Evolutionary conservation across 2,888 invertebrate species (phyloP), one percentile per base, ranked within the genome.

Genomic region (Nemurella pictetii): DNA sequence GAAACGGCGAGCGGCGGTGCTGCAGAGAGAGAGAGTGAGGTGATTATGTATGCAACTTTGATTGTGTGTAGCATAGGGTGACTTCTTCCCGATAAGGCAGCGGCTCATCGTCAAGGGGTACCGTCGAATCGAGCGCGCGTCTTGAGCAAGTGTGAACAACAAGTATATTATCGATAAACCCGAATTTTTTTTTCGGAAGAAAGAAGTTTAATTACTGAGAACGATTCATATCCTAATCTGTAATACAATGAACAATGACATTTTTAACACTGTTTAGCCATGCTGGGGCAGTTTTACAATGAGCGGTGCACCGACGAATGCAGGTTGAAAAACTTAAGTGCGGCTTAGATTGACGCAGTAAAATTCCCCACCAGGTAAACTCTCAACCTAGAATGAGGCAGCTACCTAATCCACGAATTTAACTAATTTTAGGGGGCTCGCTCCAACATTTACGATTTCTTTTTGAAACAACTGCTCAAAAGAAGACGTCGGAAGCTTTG

Each of bases 11-110:
- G 74, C 15, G 0, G 55, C 55, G 55, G 55, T 55, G 55, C 55
- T 12, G 55, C 20, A 20, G 3, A 55, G n/a, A n/a, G n/a, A n/a
- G 20, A 55, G 5, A 82, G 82, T 28, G 26, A 27, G 25, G 3
- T n/a, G 25, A 25, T 82, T 72, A 82, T 72, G 26, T 72, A 82
- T 82, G 82, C 82, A n/a, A 82, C 82, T 27, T 7, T 55, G 55
- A 29, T 26, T 30, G 12, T 75, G 28, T 75, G n/a, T 78, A n/a
- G n/a, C n/a, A 30, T 28, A 82, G 82, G 82, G 82, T 82, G 82
- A 36, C 28, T 3, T 72, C 26, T 27, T 80, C 80, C 80, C 80
- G 32, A 80, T 80, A 80, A 32, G 80, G 80, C 35, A 2, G 4
- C 26, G 9, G 75, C 25, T 27, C 75, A 75, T 75, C 25, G 20